phyloP scores from a whole-genome alignment of 1,140 invertebrate species.

The Probaryconus sp. region DNA sequence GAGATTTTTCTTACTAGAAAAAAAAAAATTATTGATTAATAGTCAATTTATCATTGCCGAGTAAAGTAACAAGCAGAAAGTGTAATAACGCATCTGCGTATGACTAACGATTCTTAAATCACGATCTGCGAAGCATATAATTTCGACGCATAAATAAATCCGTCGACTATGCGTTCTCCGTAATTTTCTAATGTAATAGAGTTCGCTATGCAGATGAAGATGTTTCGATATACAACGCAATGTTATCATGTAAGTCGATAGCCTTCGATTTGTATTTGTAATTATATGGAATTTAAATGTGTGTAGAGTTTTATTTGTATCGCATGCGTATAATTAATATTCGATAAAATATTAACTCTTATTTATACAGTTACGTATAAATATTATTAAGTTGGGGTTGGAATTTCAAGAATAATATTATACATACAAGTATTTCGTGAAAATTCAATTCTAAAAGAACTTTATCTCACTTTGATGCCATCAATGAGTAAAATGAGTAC shows the following conservation, averaged over 20 bases:
- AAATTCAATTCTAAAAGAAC: too few relatives aligned
- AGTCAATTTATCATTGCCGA: slow-evolving; percentile 44
- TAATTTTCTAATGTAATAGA: slow-evolving; percentile 59
- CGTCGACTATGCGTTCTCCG: slow-evolving; percentile 27
- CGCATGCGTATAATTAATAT: too few relatives aligned
- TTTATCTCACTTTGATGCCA: too few relatives aligned
- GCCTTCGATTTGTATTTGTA: slow-evolving; percentile 56
- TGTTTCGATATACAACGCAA: slow-evolving; percentile 56
- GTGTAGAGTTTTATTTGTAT: slow-evolving; percentile 2
- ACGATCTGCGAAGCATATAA: slow-evolving; percentile 49
- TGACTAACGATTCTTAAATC: slow-evolving; percentile 56
- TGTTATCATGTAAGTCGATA: slow-evolving; percentile 58
- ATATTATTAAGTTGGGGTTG: too few relatives aligned
- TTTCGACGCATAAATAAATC: slow-evolving; percentile 59
- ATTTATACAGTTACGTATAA: too few relatives aligned
- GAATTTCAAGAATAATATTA: too few relatives aligned
- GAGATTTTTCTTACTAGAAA: slow-evolving; percentile 19
- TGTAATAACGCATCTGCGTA: slow-evolving; percentile 49
- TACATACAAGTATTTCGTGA: too few relatives aligned
- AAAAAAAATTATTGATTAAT: slow-evolving; percentile 42
- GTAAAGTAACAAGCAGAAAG: slow-evolving; percentile 49
- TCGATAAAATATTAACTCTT: too few relatives aligned
- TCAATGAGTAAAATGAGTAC: too few relatives aligned
- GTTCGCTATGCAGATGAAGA: slow-evolving; percentile 48
- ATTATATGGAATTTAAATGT: slow-evolving; percentile 42